Percentiles rank a stretch among this genome's conserved stretches.
Evolutionary conservation across 1,140 invertebrate species (phyloP).

Genomic region (Manduca sexta): DNA sequence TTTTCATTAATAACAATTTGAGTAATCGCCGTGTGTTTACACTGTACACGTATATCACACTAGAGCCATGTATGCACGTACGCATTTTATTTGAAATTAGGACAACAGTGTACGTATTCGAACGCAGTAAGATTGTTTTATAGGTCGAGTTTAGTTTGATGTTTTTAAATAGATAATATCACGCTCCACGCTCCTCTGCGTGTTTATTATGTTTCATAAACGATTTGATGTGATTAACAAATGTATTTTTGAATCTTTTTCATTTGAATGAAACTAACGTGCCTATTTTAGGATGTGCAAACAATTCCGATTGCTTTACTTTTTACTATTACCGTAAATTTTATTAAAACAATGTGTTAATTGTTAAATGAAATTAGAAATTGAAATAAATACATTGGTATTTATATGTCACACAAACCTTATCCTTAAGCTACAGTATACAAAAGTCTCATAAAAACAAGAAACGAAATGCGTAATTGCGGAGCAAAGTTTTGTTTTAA

Average conservation of each 20-base stretch:
- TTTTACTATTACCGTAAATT: too few species aligned
- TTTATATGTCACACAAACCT: too few species aligned
- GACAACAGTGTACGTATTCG: constrained; percentile 19
- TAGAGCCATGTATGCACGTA: constrained; percentile 8
- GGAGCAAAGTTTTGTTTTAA: too few species aligned
- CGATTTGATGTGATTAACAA: constrained; percentile 3
- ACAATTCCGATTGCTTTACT: too few species aligned
- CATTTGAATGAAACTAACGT: not conserved
- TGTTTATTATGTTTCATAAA: constrained; percentile 17
- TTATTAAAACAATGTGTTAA: too few species aligned
- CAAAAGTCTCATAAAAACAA: too few species aligned
- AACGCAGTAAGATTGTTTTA: constrained; percentile 22
- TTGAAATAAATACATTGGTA: too few species aligned
- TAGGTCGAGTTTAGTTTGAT: constrained; percentile 27
- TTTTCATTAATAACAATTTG: constrained; percentile 19
- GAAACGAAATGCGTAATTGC: too few species aligned
- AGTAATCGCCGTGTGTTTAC: constrained; percentile 8
- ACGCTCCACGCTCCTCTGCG: constrained; percentile 15
- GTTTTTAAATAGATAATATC: constrained; percentile 26
- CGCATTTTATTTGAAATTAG: constrained; percentile 25
- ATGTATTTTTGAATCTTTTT: not conserved
- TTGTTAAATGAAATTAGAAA: too few species aligned
- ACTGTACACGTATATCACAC: constrained; percentile 5
- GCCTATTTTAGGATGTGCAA: too few species aligned
- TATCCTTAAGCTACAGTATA: too few species aligned